Conservation (phyloP, 1,140 invertebrate genomes). For the Acromyrmex charruanus region DNA sequence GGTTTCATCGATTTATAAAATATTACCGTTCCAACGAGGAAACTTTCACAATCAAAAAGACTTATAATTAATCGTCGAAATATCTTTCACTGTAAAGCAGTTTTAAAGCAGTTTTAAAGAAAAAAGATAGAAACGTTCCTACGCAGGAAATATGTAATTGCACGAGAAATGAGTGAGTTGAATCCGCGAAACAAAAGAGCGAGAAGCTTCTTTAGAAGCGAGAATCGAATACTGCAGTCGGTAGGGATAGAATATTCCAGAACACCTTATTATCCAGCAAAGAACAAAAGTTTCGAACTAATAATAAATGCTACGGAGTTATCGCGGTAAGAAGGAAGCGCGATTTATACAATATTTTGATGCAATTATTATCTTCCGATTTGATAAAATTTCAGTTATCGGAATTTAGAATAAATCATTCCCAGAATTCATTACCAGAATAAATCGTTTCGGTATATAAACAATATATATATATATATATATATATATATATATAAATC, state of each 20-base stretch:
- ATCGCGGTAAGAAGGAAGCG: background rate
- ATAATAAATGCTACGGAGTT: background rate
- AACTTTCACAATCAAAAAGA: constrained; percentile 1
- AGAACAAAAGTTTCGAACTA: constrained; percentile 20
- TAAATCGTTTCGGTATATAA: constrained; percentile 12
- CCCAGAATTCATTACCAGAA: constrained; percentile 6
- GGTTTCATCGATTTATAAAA: constrained; percentile 23
- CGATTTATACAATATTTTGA: background rate
- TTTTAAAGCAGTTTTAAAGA: constrained; percentile 26
- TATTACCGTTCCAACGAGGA: background rate
- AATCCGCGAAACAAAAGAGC: background rate
- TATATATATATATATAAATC: background rate
- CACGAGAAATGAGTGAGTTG: constrained; percentile 19
- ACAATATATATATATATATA: background rate
- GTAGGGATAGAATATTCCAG: background rate
- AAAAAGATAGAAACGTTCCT: background rate
- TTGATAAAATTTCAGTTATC: constrained; percentile 3
- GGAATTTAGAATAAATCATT: background rate
- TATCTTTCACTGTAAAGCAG: background rate
- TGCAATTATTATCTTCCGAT: constrained; percentile 17
- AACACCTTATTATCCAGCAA: background rate
- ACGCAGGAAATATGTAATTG: background rate
- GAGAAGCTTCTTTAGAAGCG: constrained; percentile 22
- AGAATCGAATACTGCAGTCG: background rate
- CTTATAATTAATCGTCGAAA: constrained; percentile 27